Evolutionary conservation across 1,140 invertebrate species (phyloP).

Genomic region (Cotesia glomerata): DNA sequence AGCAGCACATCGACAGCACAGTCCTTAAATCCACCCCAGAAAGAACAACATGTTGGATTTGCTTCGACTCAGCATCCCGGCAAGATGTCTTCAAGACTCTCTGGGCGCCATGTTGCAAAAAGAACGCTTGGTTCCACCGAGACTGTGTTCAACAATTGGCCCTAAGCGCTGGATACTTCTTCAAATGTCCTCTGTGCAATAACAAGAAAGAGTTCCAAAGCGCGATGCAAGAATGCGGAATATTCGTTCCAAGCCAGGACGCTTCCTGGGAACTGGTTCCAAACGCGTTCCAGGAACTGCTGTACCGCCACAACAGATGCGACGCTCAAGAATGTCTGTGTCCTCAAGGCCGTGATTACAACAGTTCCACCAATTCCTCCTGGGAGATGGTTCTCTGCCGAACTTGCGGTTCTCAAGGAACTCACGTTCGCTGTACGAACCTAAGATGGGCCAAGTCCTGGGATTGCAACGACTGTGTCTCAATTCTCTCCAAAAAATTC

Average conservation of each 20-base stretch:
- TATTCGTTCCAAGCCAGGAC: conserved; percentile 73
- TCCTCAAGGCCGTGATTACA: conserved; percentile 64
- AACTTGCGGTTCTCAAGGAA: conserved; percentile 67
- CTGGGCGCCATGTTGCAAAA: conserved; percentile 70
- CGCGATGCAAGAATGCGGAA: conserved; percentile 69
- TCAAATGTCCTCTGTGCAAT: conserved; percentile 74
- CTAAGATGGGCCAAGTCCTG: conserved; percentile 52
- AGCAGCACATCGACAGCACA: conserved; percentile 59
- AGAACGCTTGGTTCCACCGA: conserved; percentile 69
- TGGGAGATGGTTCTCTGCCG: conserved; percentile 67
- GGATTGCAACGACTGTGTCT: conserved; percentile 55
- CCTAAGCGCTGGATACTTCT: conserved; percentile 71
- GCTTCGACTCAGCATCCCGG: conserved; percentile 63
- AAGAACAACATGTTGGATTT: conserved; percentile 64
- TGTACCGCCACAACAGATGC: conserved; percentile 67
- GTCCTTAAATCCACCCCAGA: conserved; percentile 42
- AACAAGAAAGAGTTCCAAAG: conserved; percentile 67
- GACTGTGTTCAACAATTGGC: conserved; percentile 70
- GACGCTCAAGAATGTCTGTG: conserved; percentile 67
- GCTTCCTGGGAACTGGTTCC: conserved; percentile 74
- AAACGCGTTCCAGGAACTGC: conserved; percentile 69
- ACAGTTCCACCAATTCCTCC: conserved; percentile 56
- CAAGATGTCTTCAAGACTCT: conserved; percentile 57
- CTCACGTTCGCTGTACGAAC: conserved; percentile 63
- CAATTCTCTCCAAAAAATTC: conserved; percentile 37